Percentiles rank a stretch among this genome's conserved stretches.
Evolutionary conservation across 2,888 invertebrate species (phyloP).

Genomic region (Caenorhabditis auriculariae): DNA sequence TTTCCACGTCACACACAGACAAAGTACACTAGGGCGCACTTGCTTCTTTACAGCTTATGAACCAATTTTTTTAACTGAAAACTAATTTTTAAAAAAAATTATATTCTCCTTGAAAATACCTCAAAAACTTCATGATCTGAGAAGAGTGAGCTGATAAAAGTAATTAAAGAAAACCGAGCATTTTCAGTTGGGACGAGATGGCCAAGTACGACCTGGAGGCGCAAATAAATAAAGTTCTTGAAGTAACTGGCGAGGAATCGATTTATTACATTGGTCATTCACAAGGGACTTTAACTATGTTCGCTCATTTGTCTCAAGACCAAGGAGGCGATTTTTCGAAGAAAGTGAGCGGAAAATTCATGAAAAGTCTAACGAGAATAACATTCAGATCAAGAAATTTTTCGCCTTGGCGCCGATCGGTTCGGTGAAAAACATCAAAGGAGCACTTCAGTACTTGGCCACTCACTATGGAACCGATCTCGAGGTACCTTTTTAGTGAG

Average conservation of each 20-base stretch:
- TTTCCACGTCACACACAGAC: too few relatives aligned
- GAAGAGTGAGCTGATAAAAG: too few relatives aligned
- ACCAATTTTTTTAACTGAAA: too few relatives aligned
- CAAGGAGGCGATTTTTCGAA: conserved; percentile 37
- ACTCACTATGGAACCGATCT: conserved; percentile 32
- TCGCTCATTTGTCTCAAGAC: conserved; percentile 40
- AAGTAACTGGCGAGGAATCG: conserved; percentile 69
- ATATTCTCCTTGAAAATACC: too few relatives aligned
- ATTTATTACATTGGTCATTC: conserved; percentile 85
- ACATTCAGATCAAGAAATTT: conserved; percentile 52
- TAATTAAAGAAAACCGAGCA: too few relatives aligned
- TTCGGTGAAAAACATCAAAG: conserved; percentile 62
- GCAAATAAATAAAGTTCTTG: conserved; percentile 73
- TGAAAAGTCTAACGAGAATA: neutral
- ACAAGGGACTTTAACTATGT: conserved; percentile 68
- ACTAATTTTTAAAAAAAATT: too few relatives aligned
- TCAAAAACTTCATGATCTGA: too few relatives aligned
- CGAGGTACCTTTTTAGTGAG: conserved; percentile 20
- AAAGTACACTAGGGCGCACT: too few relatives aligned
- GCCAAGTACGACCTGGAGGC: conserved; percentile 84
- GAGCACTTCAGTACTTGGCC: conserved; percentile 51
- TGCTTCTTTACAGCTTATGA: too few relatives aligned
- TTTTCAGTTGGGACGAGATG: conserved; percentile 81
- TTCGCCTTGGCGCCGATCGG: conserved; percentile 60
- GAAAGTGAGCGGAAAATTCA: conserved; percentile 35